Evolutionary conservation across 2,797 vertebrate species (phyloP).

Genomic region (Poecilia velifera): DNA sequence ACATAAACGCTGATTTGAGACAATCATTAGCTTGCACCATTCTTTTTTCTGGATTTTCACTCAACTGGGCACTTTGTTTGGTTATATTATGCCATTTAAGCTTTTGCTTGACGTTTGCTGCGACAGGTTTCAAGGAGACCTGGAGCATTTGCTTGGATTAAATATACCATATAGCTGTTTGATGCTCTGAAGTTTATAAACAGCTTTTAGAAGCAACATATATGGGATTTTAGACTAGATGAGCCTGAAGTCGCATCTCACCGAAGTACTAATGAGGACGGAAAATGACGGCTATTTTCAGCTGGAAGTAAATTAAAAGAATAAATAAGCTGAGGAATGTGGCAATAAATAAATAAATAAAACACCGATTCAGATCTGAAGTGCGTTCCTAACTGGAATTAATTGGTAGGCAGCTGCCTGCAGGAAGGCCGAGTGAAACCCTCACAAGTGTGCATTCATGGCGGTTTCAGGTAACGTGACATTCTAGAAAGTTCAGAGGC

Average conservation of each 20-base stretch:
- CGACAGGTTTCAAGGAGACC: not conserved
- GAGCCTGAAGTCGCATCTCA: not conserved
- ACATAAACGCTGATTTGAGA: not conserved
- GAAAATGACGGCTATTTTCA: not conserved
- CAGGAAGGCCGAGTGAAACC: slow-evolving; percentile 37
- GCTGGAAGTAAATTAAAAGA: slow-evolving; percentile 4
- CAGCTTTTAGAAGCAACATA: slow-evolving; percentile 1
- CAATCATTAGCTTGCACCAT: not conserved
- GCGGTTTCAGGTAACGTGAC: slow-evolving; percentile 61
- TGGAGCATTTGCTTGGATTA: not conserved
- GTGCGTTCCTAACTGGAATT: slow-evolving; percentile 25
- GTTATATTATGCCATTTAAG: not conserved
- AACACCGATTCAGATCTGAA: slow-evolving; percentile 30
- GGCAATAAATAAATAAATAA: slow-evolving; percentile 30
- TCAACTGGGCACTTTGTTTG: not conserved
- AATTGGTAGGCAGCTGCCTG: slow-evolving; percentile 26
- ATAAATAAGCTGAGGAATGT: not conserved
- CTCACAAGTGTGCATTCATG: slow-evolving; percentile 2
- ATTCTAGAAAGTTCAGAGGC: slow-evolving; percentile 72
- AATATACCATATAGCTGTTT: not conserved
- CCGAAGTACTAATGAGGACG: slow-evolving; percentile 13
- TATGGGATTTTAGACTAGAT: not conserved
- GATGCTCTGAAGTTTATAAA: not conserved
- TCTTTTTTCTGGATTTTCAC: not conserved
- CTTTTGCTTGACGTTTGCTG: not conserved